Conservation (phyloP, 2,113 vertebrate genomes). For the Epinephelus cyanopodus region DNA sequence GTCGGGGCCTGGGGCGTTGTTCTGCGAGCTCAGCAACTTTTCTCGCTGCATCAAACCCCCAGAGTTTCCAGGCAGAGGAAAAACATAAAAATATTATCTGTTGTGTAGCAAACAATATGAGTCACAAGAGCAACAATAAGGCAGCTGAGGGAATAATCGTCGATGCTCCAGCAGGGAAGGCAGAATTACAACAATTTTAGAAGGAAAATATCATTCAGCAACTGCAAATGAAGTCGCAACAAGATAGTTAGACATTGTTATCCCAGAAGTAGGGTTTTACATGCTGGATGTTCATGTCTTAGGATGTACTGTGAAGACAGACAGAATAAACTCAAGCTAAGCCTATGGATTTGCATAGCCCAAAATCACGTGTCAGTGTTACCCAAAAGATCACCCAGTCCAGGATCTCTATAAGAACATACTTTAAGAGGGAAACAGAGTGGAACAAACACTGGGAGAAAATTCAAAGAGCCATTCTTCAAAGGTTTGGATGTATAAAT, state of each 20-base stretch:
- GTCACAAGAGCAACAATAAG: constrained; percentile 62
- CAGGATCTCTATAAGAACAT: background rate
- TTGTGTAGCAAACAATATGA: constrained; percentile 75
- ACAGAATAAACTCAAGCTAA: background rate
- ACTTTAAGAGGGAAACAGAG: background rate
- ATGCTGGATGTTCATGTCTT: background rate
- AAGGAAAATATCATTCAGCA: constrained; percentile 35
- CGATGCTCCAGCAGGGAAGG: constrained; percentile 28
- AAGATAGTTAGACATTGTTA: constrained; percentile 8
- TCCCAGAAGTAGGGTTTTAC: background rate
- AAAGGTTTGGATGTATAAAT: background rate
- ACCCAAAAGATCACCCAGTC: background rate
- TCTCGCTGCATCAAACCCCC: constrained; percentile 73
- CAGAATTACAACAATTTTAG: constrained; percentile 39
- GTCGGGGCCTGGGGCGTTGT: constrained; percentile 65
- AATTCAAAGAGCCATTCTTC: background rate
- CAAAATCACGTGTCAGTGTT: background rate
- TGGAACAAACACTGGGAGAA: background rate
- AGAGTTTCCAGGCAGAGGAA: constrained; percentile 69
- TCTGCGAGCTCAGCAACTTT: constrained; percentile 79
- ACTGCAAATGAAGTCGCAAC: constrained; percentile 27
- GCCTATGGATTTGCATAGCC: background rate
- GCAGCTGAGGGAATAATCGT: constrained; percentile 62
- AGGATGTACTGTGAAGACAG: background rate
- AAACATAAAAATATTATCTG: constrained; percentile 75